A percentile compares a stretch with the other conserved stretches of the same genome.
Conservation (phyloP, 2,113 vertebrate species). For the Hippoglossus stenolepis region DNA sequence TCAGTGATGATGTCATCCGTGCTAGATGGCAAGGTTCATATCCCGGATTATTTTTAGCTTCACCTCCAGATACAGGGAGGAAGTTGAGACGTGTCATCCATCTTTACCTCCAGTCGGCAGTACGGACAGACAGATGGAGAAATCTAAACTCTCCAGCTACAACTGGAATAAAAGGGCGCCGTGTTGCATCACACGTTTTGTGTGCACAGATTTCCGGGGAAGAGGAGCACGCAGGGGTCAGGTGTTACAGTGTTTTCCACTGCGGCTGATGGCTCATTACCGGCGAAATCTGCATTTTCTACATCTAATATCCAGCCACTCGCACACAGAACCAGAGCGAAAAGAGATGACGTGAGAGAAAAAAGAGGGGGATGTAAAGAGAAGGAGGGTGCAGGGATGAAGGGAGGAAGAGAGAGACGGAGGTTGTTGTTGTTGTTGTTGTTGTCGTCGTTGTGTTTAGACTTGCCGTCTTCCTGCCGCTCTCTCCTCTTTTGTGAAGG, state of each 20-base stretch:
- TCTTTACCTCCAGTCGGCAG: too few relatives aligned
- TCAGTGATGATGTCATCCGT: too few relatives aligned
- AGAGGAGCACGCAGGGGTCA: conserved; percentile 35
- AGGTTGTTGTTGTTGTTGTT: conserved; percentile 1
- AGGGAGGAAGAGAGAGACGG: conserved; percentile 2
- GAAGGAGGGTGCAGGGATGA: neutral
- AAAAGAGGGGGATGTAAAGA: neutral
- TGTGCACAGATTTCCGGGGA: neutral
- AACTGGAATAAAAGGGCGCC: neutral
- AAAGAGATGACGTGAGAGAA: conserved; percentile 22
- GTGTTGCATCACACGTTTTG: conserved; percentile 7
- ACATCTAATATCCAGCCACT: conserved; percentile 22
- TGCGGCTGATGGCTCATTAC: conserved; percentile 60
- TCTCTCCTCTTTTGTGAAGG: conserved; percentile 59
- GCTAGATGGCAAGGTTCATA: too few relatives aligned
- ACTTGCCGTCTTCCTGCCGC: conserved; percentile 54
- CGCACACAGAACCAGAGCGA: conserved; percentile 2
- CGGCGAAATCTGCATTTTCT: conserved; percentile 29
- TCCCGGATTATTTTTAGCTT: too few relatives aligned
- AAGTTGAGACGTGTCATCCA: too few relatives aligned
- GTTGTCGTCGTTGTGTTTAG: conserved; percentile 50
- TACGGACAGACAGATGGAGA: neutral
- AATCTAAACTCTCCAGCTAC: too few relatives aligned
- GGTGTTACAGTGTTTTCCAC: conserved; percentile 42
- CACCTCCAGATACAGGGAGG: too few relatives aligned